Percentiles rank a stretch among this genome's conserved stretches.
Conservation (phyloP, 2,113 vertebrate species). For the Varanus salvator region DNA sequence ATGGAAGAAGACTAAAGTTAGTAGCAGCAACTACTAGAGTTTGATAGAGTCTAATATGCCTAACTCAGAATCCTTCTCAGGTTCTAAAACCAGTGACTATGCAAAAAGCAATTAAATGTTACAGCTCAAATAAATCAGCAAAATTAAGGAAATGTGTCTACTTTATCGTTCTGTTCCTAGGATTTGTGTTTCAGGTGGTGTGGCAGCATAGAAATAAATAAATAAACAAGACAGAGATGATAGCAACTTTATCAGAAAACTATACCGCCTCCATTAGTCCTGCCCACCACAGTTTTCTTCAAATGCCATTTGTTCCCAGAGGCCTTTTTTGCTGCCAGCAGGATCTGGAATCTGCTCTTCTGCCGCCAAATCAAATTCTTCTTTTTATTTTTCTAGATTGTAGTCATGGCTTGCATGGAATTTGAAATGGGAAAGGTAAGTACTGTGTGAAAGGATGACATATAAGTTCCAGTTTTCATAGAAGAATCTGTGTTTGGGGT, state of each 20-base stretch:
- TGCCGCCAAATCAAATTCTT: not conserved
- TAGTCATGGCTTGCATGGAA: conserved; percentile 96
- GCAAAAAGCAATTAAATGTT: not conserved
- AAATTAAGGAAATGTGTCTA: not conserved
- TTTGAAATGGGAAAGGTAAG: conserved; percentile 98
- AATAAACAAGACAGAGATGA: no score
- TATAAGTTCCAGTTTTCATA: not conserved
- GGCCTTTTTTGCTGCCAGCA: not conserved
- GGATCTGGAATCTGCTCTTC: conserved; percentile 7
- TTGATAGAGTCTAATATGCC: not conserved
- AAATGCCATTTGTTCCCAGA: not conserved
- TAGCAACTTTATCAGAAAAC: not conserved
- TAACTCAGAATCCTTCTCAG: not conserved
- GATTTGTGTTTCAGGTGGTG: not conserved
- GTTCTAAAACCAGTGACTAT: not conserved
- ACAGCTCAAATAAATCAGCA: not conserved
- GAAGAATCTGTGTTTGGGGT: not conserved
- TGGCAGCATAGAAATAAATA: no score
- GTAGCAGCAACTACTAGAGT: not conserved
- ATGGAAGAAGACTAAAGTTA: not conserved
- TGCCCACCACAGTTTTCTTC: not conserved
- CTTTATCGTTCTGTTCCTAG: not conserved
- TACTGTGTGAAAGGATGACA: accelerated
- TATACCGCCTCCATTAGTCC: not conserved
- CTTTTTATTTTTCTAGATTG: conserved; percentile 75